Percentiles rank a stretch among this genome's conserved stretches.
phyloP scores from a whole-genome alignment of 2,888 invertebrate species.

The Volucella inanis region DNA sequence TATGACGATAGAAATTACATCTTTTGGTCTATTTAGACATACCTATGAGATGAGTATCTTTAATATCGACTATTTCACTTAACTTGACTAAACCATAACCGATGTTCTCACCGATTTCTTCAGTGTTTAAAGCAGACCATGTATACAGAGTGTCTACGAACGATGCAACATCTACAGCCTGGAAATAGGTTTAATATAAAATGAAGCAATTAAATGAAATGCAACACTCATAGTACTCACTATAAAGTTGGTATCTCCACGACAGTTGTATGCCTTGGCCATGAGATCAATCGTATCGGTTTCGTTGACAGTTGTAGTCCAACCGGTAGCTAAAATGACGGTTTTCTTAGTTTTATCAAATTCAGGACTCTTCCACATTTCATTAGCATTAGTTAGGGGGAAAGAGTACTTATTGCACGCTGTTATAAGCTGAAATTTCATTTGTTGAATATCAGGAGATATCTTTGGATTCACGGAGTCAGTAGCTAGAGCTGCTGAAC shows the following conservation, averaged over 20 bases:
- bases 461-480: slow-evolving; percentile 78
- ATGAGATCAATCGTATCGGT: slow-evolving; percentile 78
- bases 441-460: slow-evolving; percentile 79
- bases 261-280: slow-evolving; percentile 80
- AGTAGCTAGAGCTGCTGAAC: slow-evolving; percentile 79
- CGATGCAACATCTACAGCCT: slow-evolving; percentile 81
- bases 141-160: slow-evolving; percentile 81
- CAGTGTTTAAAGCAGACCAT: slow-evolving; percentile 82
- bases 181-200: not conserved
- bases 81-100: slow-evolving; percentile 79
- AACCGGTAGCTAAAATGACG: slow-evolving; percentile 81
- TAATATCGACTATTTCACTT: slow-evolving; percentile 77
- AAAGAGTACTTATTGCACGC: slow-evolving; percentile 78
- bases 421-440: slow-evolving; percentile 80
- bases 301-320: slow-evolving; percentile 81
- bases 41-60: slow-evolving; percentile 81
- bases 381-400: slow-evolving; percentile 78
- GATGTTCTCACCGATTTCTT: slow-evolving; percentile 80
- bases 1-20: too few relatives aligned
- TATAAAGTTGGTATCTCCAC: slow-evolving; percentile 81
- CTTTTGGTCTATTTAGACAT: not conserved
- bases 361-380: slow-evolving; percentile 79
- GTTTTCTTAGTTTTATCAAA: slow-evolving; percentile 80
- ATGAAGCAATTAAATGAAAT: not conserved
- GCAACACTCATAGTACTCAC: slow-evolving; percentile 76